Evolutionary conservation across 2,888 invertebrate genomes (phyloP), one percentile per base, ranked within the genome.

Genomic region (Hedya salicella): DNA sequence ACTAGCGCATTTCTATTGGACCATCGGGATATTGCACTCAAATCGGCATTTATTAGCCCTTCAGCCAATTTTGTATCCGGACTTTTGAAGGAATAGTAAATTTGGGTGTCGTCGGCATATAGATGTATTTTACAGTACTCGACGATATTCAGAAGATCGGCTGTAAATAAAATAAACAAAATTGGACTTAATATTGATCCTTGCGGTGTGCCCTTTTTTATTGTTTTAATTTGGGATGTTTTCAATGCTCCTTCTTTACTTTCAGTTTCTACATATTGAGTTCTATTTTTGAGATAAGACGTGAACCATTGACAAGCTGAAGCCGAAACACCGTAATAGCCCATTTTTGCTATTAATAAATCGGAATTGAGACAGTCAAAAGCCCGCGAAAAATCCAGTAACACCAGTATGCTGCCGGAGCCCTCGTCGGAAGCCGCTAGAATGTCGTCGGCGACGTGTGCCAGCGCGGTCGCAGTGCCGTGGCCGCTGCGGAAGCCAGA

Each of bases 401-500:
- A 8, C 68, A 67, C 53, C 42, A 69, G 16, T n/a, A 66, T 44
- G n/a, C 25, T 69, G 9, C 62, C 67, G 2, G 9, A 13, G 0
- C 62, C 64, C 13, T 42, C 42, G 19, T 70, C 67, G 5, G 65
- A 67, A 3, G 69, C 68, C 4, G 56, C 36, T 3, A 67, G 39
- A 3, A 68, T n/a, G 36, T 68, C 67, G 59, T 71, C 68, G 1
- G 54, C 60, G 11, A 71, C 63, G 17, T 65, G 59, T 17, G 68
- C 30, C 1, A 71, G 48, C 1, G 71, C 69, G 9, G 68, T 67
- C 30, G 62, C 63, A 0, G 69, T 68, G 17, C 68, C 62, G 46
- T n/a, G n/a, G n/a, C n/a, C n/a, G n/a, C n/a, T n/a, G n/a, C n/a
- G n/a, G n/a, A n/a, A n/a, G n/a, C n/a, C 69, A 1, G 67, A 69